Evolutionary conservation across 2,797 vertebrate genomes (phyloP).

Genomic region (Lepidocolaptes lacrymiger): DNA sequence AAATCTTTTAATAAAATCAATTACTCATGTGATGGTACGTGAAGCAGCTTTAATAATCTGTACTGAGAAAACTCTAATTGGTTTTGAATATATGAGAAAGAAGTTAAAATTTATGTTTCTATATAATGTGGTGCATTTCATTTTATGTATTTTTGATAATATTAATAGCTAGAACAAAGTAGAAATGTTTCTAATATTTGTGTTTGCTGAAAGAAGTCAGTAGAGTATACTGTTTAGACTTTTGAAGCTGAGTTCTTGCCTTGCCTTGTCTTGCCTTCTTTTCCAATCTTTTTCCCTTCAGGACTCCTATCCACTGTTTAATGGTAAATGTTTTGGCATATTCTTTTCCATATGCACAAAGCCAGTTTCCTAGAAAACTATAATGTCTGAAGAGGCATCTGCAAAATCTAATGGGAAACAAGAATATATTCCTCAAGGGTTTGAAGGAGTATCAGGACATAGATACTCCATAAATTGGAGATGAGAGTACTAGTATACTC

Average conservation of each 20-base stretch:
- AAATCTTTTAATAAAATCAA: conserved; percentile 21
- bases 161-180: neutral
- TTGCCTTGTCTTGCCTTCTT: neutral
- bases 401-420: neutral
- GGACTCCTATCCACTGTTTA: neutral
- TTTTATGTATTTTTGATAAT: neutral
- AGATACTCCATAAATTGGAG: neutral
- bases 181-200: neutral
- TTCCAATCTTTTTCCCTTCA: neutral
- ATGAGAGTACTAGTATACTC: rapidly evolving
- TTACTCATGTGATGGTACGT: neutral
- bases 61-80: conserved; percentile 35
- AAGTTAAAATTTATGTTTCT: conserved; percentile 15
- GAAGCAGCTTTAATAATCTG: conserved; percentile 35
- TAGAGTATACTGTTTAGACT: neutral
- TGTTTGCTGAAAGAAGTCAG: neutral
- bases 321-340: neutral
- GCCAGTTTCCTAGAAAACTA: neutral
- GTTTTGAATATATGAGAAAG: neutral
- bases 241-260: neutral
- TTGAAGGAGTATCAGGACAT: neutral
- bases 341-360: neutral
- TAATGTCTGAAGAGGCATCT: neutral
- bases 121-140: neutral
- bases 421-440: neutral